A percentile compares a stretch with the other conserved stretches of the same genome.
These are phyloP conservation scores for Xestobium rufovillosum DNA, from an alignment of 2,888 invertebrate species.

Conservation along the genomic window DNA sequence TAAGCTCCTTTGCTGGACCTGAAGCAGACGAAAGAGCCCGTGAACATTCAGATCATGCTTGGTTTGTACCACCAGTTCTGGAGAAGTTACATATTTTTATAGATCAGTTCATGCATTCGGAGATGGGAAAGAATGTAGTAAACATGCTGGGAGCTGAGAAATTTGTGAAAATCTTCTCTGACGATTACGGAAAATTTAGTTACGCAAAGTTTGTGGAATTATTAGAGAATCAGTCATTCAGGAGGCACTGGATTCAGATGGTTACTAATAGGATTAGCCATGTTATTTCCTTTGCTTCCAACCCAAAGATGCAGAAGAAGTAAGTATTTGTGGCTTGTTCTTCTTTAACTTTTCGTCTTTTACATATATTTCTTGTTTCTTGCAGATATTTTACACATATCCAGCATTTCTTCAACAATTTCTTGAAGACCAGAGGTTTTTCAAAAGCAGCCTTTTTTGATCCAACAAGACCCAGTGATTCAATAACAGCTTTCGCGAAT, in stretches of 20 bases:
- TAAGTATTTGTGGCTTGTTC: conserved; percentile 36
- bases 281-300: conserved; percentile 64
- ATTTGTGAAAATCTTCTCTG: conserved; percentile 60
- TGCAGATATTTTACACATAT: conserved; percentile 60
- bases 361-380: conserved; percentile 19
- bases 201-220: conserved; percentile 67
- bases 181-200: conserved; percentile 61
- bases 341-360: conserved; percentile 10
- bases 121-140: conserved; percentile 66
- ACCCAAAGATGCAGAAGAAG: conserved; percentile 69
- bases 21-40: conserved; percentile 54
- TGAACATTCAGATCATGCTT: conserved; percentile 62
- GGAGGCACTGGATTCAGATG: conserved; percentile 72
- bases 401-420: conserved; percentile 66
- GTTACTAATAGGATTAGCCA: conserved; percentile 68
- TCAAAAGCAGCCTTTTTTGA: conserved; percentile 66
- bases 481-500: conserved; percentile 61
- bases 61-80: conserved; percentile 63
- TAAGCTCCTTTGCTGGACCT: conserved; percentile 54
- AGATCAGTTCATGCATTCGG: conserved; percentile 73
- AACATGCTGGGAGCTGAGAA: conserved; percentile 65
- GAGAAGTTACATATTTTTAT: conserved; percentile 66
- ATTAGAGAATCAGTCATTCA: conserved; percentile 72
- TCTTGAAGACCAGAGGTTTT: conserved; percentile 67
- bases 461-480: conserved; percentile 59